These are phyloP conservation scores for Aspidiotus rigidus DNA, from an alignment of 2,888 invertebrate genomes.

Conservation along the genomic window DNA sequence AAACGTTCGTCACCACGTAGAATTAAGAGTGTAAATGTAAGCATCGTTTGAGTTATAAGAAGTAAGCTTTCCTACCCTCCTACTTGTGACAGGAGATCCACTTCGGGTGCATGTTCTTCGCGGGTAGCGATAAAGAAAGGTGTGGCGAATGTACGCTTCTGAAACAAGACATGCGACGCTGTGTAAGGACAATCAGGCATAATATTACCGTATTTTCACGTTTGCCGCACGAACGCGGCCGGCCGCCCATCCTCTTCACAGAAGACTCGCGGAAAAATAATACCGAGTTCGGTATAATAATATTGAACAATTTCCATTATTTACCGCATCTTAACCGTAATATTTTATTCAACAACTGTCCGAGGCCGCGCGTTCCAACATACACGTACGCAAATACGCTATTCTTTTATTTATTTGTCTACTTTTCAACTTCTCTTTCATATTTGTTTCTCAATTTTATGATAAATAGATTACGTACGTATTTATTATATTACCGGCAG, in stretches of 20 bases:
- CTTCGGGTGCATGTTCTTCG: no score
- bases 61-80: no score
- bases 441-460: background rate
- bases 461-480: slow-evolving; percentile 20
- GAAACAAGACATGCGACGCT: slow-evolving; percentile 14
- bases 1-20: no score
- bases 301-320: slow-evolving; percentile 23
- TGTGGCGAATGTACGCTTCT: slow-evolving; percentile 13
- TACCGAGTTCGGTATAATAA: slow-evolving; percentile 3
- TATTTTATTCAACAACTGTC: slow-evolving; percentile 24
- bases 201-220: no score
- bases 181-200: background rate
- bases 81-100: no score
- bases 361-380: background rate
- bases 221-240: background rate
- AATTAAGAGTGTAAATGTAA: no score
- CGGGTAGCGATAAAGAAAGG: background rate
- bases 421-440: slow-evolving; percentile 19
- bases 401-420: slow-evolving; percentile 25
- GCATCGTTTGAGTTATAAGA: no score
- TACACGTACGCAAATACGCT: slow-evolving; percentile 10
- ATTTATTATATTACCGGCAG: slow-evolving; percentile 16
- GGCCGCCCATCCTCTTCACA: background rate
- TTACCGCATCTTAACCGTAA: slow-evolving; percentile 23
- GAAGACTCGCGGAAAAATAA: slow-evolving; percentile 13